phyloP scores from a whole-genome alignment of 2,113 vertebrate species.

The Grantiella picta region DNA sequence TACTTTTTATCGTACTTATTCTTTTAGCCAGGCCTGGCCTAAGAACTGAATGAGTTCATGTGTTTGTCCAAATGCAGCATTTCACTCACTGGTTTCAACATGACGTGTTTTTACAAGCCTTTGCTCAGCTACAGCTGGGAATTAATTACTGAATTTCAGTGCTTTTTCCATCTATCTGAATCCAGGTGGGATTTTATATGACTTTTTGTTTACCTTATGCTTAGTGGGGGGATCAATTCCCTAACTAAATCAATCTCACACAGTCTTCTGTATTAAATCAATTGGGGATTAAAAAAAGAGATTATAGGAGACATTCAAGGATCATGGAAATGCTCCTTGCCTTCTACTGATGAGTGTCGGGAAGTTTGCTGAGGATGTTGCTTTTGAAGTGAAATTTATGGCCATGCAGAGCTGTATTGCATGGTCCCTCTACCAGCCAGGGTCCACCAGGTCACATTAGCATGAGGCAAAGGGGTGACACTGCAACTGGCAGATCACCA shows the following conservation, averaged over 20 bases:
- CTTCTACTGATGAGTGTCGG: neutral
- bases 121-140: neutral
- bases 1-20: neutral
- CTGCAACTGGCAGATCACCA: neutral
- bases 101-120: neutral
- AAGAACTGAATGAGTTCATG: neutral
- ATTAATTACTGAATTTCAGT: neutral
- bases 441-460: neutral
- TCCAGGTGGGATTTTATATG: neutral
- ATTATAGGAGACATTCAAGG: neutral
- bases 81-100: neutral
- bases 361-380: neutral
- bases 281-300: neutral
- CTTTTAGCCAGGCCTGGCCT: neutral
- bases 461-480: fast-evolving
- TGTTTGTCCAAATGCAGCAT: neutral
- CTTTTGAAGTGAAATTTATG: neutral
- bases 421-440: neutral
- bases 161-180: neutral
- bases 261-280: neutral
- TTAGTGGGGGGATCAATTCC: neutral
- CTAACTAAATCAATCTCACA: neutral
- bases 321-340: neutral
- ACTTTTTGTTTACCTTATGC: neutral
- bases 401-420: neutral